phyloP scores from a whole-genome alignment of 2,888 invertebrate species.

The Dermolepida albohirtum region DNA sequence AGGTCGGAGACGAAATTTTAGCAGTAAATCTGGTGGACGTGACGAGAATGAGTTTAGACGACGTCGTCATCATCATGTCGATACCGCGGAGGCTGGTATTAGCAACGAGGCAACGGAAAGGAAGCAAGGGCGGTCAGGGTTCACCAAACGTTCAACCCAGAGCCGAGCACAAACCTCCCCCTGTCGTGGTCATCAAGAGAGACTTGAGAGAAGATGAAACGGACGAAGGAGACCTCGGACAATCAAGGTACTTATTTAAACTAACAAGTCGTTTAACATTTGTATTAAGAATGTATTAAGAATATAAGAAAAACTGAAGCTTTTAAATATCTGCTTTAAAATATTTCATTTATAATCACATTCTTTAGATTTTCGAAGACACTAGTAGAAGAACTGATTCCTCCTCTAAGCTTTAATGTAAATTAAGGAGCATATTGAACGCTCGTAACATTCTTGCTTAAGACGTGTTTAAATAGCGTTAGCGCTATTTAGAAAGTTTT shows the following conservation, averaged over 20 bases:
- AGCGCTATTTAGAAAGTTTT: too few relatives aligned
- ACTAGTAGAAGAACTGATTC: too few relatives aligned
- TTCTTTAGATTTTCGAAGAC: too few relatives aligned
- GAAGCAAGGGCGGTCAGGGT: constrained; percentile 67
- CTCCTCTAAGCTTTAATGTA: too few relatives aligned
- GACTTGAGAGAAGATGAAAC: constrained; percentile 86
- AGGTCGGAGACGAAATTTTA: constrained; percentile 98
- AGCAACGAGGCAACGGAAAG: constrained; percentile 89
- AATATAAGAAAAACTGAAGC: too few relatives aligned
- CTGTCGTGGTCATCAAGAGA: constrained; percentile 91
- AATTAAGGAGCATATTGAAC: too few relatives aligned
- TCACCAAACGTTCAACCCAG: constrained; percentile 72
- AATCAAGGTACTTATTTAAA: constrained; percentile 55
- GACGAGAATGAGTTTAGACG: constrained; percentile 97
- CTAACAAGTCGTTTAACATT: background rate
- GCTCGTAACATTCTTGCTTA: too few relatives aligned
- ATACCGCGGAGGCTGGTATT: constrained; percentile 96
- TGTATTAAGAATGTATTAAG: too few relatives aligned
- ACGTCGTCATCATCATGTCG: constrained; percentile 99
- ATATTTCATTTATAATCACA: too few relatives aligned
- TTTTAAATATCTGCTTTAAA: too few relatives aligned
- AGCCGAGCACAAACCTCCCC: constrained; percentile 87
- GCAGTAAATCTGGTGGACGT: constrained; percentile 99
- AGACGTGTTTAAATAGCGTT: too few relatives aligned
- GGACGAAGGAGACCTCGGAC: constrained; percentile 72